These are phyloP conservation scores for Eudyptes chrysolophus DNA, from an alignment of 2,113 vertebrate species.

Conservation along the genomic window DNA sequence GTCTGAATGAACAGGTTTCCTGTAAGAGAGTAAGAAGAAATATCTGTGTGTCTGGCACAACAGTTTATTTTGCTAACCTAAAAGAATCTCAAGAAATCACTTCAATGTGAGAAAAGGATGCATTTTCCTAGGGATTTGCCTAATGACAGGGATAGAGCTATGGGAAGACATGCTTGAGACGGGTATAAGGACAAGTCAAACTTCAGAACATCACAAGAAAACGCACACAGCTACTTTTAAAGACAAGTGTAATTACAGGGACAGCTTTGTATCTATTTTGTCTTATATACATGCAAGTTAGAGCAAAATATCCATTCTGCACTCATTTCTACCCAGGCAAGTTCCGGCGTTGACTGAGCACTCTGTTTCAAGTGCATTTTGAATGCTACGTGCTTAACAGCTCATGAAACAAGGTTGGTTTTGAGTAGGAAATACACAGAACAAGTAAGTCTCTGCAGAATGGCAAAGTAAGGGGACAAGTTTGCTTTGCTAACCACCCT, in stretches of 20 bases:
- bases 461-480: background rate
- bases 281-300: background rate
- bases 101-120: background rate
- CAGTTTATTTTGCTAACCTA: background rate
- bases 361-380: background rate
- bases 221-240: background rate
- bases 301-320: background rate
- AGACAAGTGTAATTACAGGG: background rate
- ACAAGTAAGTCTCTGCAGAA: background rate
- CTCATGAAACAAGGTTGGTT: background rate
- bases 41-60: background rate
- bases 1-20: conserved; percentile 84
- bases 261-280: background rate
- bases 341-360: background rate
- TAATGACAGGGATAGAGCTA: background rate
- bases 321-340: background rate
- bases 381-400: background rate
- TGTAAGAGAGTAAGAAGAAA: conserved; percentile 48
- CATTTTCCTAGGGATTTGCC: background rate
- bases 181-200: background rate
- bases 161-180: background rate
- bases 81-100: background rate
- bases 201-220: background rate
- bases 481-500: background rate
- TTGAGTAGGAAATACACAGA: background rate